A percentile compares a stretch with the other conserved stretches of the same genome.
Evolutionary conservation across 64 coral and sea anemone genomes (phyloP).

Genomic region (Acropora tenuis): DNA sequence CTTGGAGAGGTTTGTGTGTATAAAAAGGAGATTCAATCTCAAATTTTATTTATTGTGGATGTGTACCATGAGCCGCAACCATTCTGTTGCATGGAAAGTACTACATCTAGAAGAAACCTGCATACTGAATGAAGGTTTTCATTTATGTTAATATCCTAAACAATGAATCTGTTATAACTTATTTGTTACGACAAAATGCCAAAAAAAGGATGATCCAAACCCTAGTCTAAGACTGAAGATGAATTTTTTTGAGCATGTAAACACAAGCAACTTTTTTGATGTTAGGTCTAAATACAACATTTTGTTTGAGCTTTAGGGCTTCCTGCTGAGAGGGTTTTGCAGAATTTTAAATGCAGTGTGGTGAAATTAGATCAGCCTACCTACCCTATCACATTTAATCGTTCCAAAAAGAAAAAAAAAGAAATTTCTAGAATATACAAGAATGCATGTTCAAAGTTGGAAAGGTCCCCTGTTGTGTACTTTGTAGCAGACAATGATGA

Average conservation of each 20-base stretch:
- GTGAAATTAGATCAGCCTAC: slow-evolving; percentile 33
- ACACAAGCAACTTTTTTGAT: slow-evolving; percentile 8
- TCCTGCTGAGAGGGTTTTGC: background rate
- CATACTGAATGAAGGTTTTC: background rate
- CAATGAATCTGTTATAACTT: slow-evolving; percentile 14
- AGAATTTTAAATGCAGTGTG: slow-evolving; percentile 17
- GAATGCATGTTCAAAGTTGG: slow-evolving; percentile 3
- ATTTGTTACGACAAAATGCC: background rate
- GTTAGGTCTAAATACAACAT: slow-evolving; percentile 3
- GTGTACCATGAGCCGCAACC: background rate
- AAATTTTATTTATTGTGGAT: background rate
- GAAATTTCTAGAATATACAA: slow-evolving; percentile 33
- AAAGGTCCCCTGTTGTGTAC: slow-evolving; percentile 30
- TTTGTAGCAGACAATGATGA: slow-evolving; percentile 19
- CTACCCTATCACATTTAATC: slow-evolving; percentile 33
- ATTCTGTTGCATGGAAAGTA: background rate
- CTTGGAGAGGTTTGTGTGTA: background rate
- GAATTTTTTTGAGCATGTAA: slow-evolving; percentile 4
- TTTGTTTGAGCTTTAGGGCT: background rate
- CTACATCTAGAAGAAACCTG: background rate
- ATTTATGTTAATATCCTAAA: slow-evolving; percentile 17
- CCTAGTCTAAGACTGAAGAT: slow-evolving; percentile 24
- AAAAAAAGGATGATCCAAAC: background rate
- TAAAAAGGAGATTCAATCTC: background rate
- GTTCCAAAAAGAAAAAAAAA: slow-evolving; percentile 24